Evolutionary conservation across 2,888 invertebrate species (phyloP).

Genomic region (Pachymerium ferrugineum): DNA sequence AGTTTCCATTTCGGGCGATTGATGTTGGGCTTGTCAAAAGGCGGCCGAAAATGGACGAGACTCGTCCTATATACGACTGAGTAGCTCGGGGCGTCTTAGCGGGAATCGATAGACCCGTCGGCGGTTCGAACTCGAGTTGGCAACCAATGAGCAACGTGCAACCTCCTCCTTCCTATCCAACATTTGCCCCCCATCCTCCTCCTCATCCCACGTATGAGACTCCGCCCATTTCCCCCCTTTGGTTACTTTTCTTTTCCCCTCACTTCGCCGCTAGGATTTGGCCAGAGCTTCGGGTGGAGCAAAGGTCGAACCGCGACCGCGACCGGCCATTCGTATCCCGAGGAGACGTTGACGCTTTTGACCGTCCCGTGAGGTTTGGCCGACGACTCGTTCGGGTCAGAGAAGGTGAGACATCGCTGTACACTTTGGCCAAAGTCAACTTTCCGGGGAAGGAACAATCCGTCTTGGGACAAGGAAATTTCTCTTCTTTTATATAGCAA

Average conservation of each 20-base stretch:
- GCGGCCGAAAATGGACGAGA: too few species aligned
- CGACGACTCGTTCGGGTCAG: not conserved
- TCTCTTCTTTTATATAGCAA: too few species aligned
- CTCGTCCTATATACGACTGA: too few species aligned
- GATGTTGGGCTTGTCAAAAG: too few species aligned
- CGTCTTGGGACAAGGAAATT: too few species aligned
- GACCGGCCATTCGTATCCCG: not conserved
- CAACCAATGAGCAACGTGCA: conserved; percentile 5
- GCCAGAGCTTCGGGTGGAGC: not conserved
- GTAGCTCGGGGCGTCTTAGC: conserved; percentile 13
- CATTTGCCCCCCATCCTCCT: not conserved
- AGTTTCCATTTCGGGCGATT: too few species aligned
- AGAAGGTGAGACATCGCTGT: not conserved
- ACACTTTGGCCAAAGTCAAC: not conserved
- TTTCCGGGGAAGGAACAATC: not conserved
- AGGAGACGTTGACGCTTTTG: not conserved
- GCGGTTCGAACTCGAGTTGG: conserved; percentile 9
- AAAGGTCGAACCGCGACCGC: not conserved
- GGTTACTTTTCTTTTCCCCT: not conserved
- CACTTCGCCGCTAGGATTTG: not conserved
- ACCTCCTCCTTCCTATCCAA: not conserved
- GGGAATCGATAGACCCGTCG: conserved; percentile 21
- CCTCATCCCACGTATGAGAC: not conserved
- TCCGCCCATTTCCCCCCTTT: not conserved
- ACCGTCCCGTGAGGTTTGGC: not conserved